Evolutionary conservation across 2,888 invertebrate genomes (phyloP).

Genomic region (Philaethria dido): DNA sequence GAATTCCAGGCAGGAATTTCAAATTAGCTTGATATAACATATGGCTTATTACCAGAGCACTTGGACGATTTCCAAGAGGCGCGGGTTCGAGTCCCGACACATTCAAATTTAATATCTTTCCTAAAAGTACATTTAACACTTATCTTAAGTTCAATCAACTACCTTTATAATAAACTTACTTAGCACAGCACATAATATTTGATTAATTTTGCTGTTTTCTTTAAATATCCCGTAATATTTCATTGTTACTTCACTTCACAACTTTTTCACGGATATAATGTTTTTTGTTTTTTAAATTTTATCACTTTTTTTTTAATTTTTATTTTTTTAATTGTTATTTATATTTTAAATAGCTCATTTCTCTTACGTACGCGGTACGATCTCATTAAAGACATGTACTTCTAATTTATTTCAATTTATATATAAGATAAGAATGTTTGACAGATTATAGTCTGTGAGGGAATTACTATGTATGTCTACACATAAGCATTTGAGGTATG

Average conservation of each 20-base stretch:
- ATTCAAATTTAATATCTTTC: too few species aligned
- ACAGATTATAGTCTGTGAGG: not conserved
- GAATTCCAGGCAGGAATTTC: too few species aligned
- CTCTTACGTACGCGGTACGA: not conserved
- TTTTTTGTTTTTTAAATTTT: not conserved
- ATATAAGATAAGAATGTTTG: constrained; percentile 9
- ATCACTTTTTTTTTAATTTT: not conserved
- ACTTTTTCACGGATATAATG: not conserved
- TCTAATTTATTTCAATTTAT: constrained; percentile 8
- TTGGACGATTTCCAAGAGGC: too few species aligned
- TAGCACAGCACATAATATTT: constrained; percentile 68
- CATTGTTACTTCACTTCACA: constrained; percentile 28
- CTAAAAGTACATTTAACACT: not conserved
- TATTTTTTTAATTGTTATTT: not conserved
- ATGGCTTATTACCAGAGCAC: too few species aligned
- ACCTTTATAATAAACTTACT: constrained; percentile 58
- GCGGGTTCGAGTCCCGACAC: too few species aligned
- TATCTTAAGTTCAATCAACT: not conserved
- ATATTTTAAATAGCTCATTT: not conserved
- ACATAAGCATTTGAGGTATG: not conserved
- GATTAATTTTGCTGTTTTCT: constrained; percentile 67
- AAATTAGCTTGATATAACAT: too few species aligned
- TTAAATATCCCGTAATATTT: constrained; percentile 51
- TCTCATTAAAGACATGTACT: not conserved
- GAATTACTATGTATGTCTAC: not conserved